Evolutionary conservation across 1,140 invertebrate genomes (phyloP).

Genomic region (Charaxes varanes): DNA sequence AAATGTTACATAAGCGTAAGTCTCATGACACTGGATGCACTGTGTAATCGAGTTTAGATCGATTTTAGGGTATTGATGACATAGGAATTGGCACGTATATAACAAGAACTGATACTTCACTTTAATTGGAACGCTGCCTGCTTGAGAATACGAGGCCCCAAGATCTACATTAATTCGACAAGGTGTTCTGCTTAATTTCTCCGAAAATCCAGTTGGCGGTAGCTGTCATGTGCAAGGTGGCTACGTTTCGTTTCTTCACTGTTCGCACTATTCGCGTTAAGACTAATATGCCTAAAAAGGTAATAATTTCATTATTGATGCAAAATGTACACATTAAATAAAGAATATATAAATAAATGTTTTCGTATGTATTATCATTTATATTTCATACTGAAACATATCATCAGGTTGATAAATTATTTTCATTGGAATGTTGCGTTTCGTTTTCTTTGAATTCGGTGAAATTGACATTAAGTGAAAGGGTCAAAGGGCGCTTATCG

Average conservation of each 20-base stretch:
- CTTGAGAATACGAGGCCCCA: constrained; percentile 39
- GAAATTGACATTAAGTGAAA: too few relatives aligned
- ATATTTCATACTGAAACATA: too few relatives aligned
- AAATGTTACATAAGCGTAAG: constrained; percentile 66
- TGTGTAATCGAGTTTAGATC: constrained; percentile 36
- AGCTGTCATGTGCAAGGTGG: constrained; percentile 37
- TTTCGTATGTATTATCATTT: too few relatives aligned
- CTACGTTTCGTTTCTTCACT: constrained; percentile 17
- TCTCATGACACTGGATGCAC: constrained; percentile 54
- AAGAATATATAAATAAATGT: too few relatives aligned
- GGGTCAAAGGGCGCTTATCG: too few relatives aligned
- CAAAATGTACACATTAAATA: too few relatives aligned
- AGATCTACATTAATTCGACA: constrained; percentile 61
- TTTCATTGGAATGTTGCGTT: too few relatives aligned
- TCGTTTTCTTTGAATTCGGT: too few relatives aligned
- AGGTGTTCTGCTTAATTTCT: constrained; percentile 26
- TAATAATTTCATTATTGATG: too few relatives aligned
- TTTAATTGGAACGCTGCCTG: constrained; percentile 48
- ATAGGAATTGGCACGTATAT: constrained; percentile 40
- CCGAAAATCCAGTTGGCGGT: constrained; percentile 49
- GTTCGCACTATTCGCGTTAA: too few relatives aligned
- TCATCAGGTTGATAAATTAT: too few relatives aligned
- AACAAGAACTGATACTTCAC: constrained; percentile 58
- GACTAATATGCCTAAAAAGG: too few relatives aligned
- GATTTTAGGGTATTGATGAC: constrained; percentile 45